Evolutionary conservation across 1,140 invertebrate species (phyloP), one percentile per base, ranked within the genome.

Genomic region (Ceratoteleas bidentatus): DNA sequence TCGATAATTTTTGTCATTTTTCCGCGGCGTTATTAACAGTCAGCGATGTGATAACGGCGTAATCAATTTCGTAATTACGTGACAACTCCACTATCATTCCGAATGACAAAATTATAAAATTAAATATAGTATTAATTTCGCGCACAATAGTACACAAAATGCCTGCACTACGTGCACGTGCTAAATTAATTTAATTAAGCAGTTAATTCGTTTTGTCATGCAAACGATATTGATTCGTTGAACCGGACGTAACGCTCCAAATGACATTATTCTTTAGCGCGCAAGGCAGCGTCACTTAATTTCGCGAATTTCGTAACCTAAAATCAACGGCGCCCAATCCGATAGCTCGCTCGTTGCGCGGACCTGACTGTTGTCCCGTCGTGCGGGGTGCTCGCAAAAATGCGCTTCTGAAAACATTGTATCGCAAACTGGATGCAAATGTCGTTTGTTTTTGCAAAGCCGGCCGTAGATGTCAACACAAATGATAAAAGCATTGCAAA

Each of bases 381-480:
- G 2, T 32, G 24, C 13, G 15, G 52, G 32, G 49, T 7, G 6
- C 0, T 40, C 14, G 43, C 49, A 69, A 69, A 69, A 69, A 57
- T 9, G 38, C 53, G 16, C 40, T 24, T 34, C 16, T 58, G 34
- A 70, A 70, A 70, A 70, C 57, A 60, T 61, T 45, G 56, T 13
- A 45, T 57, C 5, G 65, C 45, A 61, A 70, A 60, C 68, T 70
- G 45, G 47, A 57, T 70, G 68, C 68, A 70, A 54, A 70, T 70
- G 60, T 24, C 24, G 68, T 70, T 61, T 52, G 53, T 54, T 53
- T 70, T 70, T 16, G 56, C 14, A 38, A 69, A 60, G 34, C 32
- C 43, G 36, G 16, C 14, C 56, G 56, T 11, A 40, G 33, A 53
- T 61, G 45, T 70, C 68, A 70, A 60, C 49, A 53, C 43, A 61